A percentile compares a stretch with the other conserved stretches of the same genome.
Evolutionary conservation across 2,888 invertebrate species (phyloP).

Genomic region (Limnephilus lunatus): DNA sequence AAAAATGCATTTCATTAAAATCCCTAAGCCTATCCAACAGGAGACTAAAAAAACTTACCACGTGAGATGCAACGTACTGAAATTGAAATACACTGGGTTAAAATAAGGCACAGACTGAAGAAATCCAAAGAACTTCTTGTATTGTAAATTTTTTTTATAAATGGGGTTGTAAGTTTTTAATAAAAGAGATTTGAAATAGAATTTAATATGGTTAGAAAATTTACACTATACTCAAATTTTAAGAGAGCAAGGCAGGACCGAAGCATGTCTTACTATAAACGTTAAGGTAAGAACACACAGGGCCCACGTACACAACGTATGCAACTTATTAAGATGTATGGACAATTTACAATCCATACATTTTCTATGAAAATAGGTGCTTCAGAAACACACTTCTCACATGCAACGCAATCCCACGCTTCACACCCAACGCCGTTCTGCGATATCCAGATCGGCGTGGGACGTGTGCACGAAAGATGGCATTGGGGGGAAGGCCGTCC

Average conservation of each 20-base stretch:
- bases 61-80: not conserved
- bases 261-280: not conserved
- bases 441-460: no score
- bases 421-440: no score
- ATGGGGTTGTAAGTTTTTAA: no score
- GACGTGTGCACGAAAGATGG: no score
- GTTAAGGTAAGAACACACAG: no score
- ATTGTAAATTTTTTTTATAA: not conserved
- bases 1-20: constrained; percentile 36
- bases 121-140: not conserved
- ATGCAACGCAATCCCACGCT: no score
- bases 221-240: not conserved
- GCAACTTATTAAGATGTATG: no score
- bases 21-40: not conserved
- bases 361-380: no score
- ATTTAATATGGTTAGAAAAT: not conserved
- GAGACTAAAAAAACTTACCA: not conserved
- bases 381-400: no score
- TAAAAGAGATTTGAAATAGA: not conserved
- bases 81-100: not conserved
- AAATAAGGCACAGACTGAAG: not conserved
- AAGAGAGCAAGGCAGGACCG: not conserved
- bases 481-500: no score
- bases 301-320: no score
- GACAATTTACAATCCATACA: no score